Conservation (phyloP, 2,797 vertebrate species). For the Chloroceryle inda region DNA sequence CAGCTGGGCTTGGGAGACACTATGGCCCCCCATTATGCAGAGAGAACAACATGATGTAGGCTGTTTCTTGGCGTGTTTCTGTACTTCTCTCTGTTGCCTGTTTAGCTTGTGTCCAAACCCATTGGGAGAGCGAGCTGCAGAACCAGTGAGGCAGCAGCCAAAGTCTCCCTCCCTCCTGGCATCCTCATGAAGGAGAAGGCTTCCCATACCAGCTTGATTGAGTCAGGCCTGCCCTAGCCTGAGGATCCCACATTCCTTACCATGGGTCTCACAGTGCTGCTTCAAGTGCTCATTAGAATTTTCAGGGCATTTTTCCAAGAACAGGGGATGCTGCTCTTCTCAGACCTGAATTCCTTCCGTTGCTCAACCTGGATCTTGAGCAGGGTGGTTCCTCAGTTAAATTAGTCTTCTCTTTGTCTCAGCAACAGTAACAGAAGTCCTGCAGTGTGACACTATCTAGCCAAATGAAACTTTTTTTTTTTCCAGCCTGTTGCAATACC, state of each 20-base stretch:
- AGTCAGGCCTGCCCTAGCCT: neutral
- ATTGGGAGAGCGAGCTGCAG: neutral
- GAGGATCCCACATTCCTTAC: neutral
- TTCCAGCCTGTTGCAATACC: conserved; percentile 25
- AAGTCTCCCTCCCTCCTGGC: neutral
- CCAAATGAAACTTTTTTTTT: neutral
- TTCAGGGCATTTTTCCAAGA: neutral
- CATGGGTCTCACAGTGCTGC: neutral
- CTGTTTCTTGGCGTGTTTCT: neutral
- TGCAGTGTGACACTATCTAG: neutral
- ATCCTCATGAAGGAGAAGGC: neutral
- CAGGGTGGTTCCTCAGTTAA: neutral
- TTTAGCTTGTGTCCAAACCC: neutral
- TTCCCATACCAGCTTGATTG: neutral
- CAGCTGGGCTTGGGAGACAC: neutral
- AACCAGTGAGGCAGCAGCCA: neutral
- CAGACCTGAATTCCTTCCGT: neutral
- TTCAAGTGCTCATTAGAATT: neutral
- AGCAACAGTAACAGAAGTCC: neutral
- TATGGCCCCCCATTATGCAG: fast-evolving
- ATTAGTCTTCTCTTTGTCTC: neutral
- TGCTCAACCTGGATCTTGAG: neutral
- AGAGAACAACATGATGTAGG: neutral
- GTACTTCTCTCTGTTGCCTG: neutral
- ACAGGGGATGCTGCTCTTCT: neutral